Evolutionary conservation across 2,797 vertebrate genomes (phyloP).

Genomic region (Champsocephalus esox): DNA sequence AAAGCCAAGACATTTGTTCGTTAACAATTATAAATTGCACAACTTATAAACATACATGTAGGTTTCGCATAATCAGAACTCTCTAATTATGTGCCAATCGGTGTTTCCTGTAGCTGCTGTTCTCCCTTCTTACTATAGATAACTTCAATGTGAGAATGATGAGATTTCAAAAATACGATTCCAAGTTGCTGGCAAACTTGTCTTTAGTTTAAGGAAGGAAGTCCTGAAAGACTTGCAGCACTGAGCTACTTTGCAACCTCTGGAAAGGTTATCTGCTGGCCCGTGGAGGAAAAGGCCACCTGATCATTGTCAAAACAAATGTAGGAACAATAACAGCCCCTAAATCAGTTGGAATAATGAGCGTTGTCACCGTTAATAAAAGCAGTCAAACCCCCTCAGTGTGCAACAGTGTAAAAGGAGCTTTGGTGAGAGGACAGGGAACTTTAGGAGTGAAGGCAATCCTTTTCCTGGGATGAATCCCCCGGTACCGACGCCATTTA

Average conservation of each 20-base stretch:
- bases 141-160: background rate
- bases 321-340: conserved; percentile 49
- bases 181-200: conserved; percentile 10
- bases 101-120: background rate
- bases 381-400: conserved; percentile 49
- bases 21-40: conserved; percentile 30
- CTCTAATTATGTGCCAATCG: conserved; percentile 36
- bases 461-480: conserved; percentile 59
- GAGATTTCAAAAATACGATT: conserved; percentile 16
- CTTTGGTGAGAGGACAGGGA: conserved; percentile 27
- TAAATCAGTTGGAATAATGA: conserved; percentile 80
- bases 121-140: background rate
- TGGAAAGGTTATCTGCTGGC: conserved; percentile 65
- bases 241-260: conserved; percentile 33
- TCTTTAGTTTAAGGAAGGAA: conserved; percentile 16
- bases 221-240: conserved; percentile 47
- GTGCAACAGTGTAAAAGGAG: conserved; percentile 32
- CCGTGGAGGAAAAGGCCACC: conserved; percentile 63
- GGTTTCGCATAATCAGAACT: background rate
- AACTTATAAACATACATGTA: too few relatives aligned
- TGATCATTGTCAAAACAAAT: conserved; percentile 70
- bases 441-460: conserved; percentile 50
- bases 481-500: conserved; percentile 64
- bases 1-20: conserved; percentile 38
- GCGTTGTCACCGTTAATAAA: conserved; percentile 73